These are phyloP conservation scores for Perca flavescens DNA, from an alignment of 2,113 vertebrate genomes.

Conservation along the genomic window DNA sequence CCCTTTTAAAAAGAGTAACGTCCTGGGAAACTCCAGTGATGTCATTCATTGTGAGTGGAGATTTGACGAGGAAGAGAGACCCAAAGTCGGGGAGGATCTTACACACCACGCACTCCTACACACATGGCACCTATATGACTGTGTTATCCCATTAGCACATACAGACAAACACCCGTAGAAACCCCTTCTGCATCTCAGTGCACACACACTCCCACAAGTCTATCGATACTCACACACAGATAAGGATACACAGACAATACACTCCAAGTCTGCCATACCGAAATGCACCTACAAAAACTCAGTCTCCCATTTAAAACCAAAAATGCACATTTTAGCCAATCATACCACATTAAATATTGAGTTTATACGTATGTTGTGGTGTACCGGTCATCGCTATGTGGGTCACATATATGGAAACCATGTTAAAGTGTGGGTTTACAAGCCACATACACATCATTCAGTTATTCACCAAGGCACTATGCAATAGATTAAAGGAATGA, in stretches of 20 bases:
- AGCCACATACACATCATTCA: slow-evolving; percentile 14
- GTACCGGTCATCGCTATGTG: not conserved
- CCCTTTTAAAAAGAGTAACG: slow-evolving; percentile 47
- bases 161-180: slow-evolving; percentile 11
- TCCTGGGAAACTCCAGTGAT: slow-evolving; percentile 81
- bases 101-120: slow-evolving; percentile 50
- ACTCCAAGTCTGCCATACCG: not conserved
- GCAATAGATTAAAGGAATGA: not conserved
- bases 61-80: slow-evolving; percentile 61
- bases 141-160: slow-evolving; percentile 16
- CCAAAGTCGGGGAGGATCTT: slow-evolving; percentile 8
- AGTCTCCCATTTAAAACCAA: too few species aligned
- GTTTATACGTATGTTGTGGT: not conserved
- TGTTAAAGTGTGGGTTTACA: not conserved
- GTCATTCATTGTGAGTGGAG: slow-evolving; percentile 66
- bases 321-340: not conserved
- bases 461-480: slow-evolving; percentile 5
- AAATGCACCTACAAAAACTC: not conserved
- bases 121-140: slow-evolving; percentile 18
- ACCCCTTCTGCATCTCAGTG: slow-evolving; percentile 2
- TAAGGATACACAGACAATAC: not conserved
- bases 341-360: not conserved
- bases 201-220: not conserved
- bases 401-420: not conserved
- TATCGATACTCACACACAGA: not conserved